Percentiles rank a stretch among this genome's conserved stretches.
phyloP scores from a whole-genome alignment of 2,113 vertebrate species.

The Lipophrys pholis region DNA sequence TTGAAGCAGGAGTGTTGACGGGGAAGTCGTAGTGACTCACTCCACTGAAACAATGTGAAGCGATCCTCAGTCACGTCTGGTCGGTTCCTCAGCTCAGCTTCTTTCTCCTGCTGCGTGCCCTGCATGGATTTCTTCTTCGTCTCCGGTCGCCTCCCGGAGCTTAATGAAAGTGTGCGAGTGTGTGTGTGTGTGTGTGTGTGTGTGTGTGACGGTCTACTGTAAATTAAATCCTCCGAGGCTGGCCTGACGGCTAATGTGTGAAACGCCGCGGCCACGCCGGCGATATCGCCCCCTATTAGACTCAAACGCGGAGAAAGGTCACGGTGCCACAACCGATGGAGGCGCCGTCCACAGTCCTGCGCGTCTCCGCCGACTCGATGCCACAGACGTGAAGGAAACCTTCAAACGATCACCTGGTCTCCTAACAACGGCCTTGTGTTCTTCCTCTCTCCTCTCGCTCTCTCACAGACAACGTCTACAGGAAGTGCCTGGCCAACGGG shows the following conservation, averaged over 20 bases:
- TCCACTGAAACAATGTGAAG: too few species aligned
- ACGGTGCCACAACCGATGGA: not conserved
- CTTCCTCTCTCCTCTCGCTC: slow-evolving; percentile 15
- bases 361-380: not conserved
- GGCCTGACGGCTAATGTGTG: slow-evolving; percentile 55
- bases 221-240: too few species aligned
- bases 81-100: too few species aligned
- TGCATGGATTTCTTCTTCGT: too few species aligned
- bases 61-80: too few species aligned
- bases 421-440: not conserved
- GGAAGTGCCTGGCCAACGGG: slow-evolving; percentile 70
- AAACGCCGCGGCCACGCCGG: slow-evolving; percentile 63
- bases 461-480: slow-evolving; percentile 74
- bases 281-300: slow-evolving; percentile 62
- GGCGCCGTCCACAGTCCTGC: not conserved
- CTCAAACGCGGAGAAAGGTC: slow-evolving; percentile 64
- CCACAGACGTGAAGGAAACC: not conserved
- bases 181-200: too few species aligned
- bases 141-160: too few species aligned
- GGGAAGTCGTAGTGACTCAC: too few species aligned
- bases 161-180: too few species aligned
- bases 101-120: too few species aligned
- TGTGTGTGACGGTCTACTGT: too few species aligned
- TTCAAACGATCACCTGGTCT: not conserved
- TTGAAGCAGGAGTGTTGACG: too few species aligned